These are phyloP conservation scores for Porites rus DNA, from an alignment of 92 coral and sea anemone species.

Conservation along the genomic window DNA sequence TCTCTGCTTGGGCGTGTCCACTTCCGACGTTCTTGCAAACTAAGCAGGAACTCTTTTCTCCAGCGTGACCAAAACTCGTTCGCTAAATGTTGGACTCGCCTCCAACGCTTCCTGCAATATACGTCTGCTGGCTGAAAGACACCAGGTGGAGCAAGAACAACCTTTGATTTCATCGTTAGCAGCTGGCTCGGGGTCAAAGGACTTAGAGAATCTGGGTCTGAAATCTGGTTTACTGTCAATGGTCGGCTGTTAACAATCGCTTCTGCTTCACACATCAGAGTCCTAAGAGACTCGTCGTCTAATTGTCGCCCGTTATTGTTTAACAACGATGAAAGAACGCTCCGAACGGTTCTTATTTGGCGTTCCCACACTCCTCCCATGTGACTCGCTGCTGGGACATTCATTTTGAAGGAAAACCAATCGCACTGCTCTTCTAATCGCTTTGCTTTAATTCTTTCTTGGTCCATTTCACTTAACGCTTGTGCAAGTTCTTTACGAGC, in stretches of 20 bases:
- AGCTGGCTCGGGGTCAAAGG: no score
- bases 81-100: conserved; percentile 48
- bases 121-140: no score
- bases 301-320: conserved; percentile 32
- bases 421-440: conserved; percentile 25
- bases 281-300: conserved; percentile 29
- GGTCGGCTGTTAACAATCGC: conserved; percentile 56
- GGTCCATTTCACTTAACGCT: neutral
- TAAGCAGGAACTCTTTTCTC: conserved; percentile 37
- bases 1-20: conserved; percentile 43
- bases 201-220: conserved; percentile 37
- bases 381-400: conserved; percentile 60
- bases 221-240: conserved; percentile 16
- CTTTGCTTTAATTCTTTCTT: neutral
- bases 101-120: no score
- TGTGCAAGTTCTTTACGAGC: conserved; percentile 44
- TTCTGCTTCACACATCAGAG: conserved; percentile 31
- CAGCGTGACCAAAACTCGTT: conserved; percentile 41
- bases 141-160: no score
- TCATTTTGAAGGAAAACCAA: conserved; percentile 32
- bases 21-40: conserved; percentile 25
- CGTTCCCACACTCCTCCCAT: conserved; percentile 69
- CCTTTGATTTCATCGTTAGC: no score
- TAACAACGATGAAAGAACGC: conserved; percentile 36
- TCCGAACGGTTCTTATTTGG: conserved; percentile 48